Base-by-base conservation (phyloP, 1,140 invertebrate genomes). In the Pemphigus obesinymphae region DNA sequence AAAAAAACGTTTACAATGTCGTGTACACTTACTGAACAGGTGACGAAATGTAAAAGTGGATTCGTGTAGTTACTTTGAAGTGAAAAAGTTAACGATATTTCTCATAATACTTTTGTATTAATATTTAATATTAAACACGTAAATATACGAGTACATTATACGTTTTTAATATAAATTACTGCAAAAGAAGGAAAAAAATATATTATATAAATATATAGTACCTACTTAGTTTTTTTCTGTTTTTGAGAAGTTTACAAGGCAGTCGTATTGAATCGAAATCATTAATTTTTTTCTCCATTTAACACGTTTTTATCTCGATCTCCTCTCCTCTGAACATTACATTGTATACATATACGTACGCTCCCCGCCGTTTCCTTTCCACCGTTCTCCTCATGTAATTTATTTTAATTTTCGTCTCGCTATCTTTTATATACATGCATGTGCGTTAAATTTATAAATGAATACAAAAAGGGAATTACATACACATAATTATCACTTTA, bases 31-130 rank as follows among this genome's bases (percentile, higher is more conserved):
- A 70, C 45, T 70, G 68, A 40, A 29, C 17, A 45, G 40, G 68
- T 70, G 40, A 70, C 68, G 68, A 70, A 70, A 70, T 45, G 23
- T 45, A 45, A n/a, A n/a, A 45, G 68, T 70, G 26, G 68, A 70
- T 45, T 70, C 40, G 68, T 70, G 53, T 58, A 23, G 66, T 68
- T 13, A 70, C 40, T 13, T 8, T 70, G 68, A 70, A 70, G 68
- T 70, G 68, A 15, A 70, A 70, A 70, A 70, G 45, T 45, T 26
- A 70, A 43, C 23, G 43, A 43, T 15, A 45, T 70, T 70, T 45
- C 45, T 70, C 68, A 45, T 26, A 70, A 70, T n/a, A 43, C 23
- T 70, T 70, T 66, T 66, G n/a, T 66, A 17, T 50, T 20, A 50
- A 50, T 20, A 50, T 20, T n/a, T 20, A 20, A 1, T 50, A 20